Conservation (phyloP, 2,797 vertebrate genomes). For the Synaphobranchus kaupii region DNA sequence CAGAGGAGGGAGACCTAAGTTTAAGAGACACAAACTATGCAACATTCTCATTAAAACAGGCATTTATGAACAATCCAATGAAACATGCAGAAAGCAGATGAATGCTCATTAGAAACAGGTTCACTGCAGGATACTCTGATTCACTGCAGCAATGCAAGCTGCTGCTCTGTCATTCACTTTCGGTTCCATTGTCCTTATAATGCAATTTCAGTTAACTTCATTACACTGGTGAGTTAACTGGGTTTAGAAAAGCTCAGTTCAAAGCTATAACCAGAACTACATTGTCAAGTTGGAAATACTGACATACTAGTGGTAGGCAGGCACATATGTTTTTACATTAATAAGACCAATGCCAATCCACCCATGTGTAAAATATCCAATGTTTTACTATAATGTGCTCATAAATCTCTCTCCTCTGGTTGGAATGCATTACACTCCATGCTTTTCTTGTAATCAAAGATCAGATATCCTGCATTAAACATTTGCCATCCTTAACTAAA, state of each 20-base stretch:
- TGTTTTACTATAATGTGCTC: not conserved
- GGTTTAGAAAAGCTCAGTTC: not conserved
- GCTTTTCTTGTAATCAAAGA: conserved; percentile 24
- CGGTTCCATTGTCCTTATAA: not conserved
- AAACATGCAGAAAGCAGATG: conserved; percentile 99
- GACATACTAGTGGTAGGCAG: not conserved
- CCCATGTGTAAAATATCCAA: not conserved
- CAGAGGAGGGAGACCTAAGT: conserved; percentile 95
- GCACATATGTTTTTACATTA: not conserved
- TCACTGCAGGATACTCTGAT: conserved; percentile 91
- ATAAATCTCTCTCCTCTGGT: conserved; percentile 17
- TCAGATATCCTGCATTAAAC: conserved; percentile 95
- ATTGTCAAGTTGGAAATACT: not conserved
- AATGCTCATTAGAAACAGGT: conserved; percentile 86
- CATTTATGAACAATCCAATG: conserved; percentile 99
- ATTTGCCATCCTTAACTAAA: conserved; percentile 80
- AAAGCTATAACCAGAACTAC: not conserved
- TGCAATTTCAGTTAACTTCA: not conserved
- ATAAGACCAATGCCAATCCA: conserved; percentile 18
- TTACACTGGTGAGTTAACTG: conserved; percentile 2
- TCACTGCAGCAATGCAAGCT: conserved; percentile 37
- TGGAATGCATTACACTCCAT: not conserved
- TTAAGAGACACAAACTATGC: conserved; percentile 97
- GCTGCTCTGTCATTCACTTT: conserved; percentile 3
- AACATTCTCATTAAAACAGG: conserved; percentile 99